These are phyloP conservation scores for Drosophila ohnishii DNA, from an alignment of 1,140 invertebrate species.

Conservation along the genomic window DNA sequence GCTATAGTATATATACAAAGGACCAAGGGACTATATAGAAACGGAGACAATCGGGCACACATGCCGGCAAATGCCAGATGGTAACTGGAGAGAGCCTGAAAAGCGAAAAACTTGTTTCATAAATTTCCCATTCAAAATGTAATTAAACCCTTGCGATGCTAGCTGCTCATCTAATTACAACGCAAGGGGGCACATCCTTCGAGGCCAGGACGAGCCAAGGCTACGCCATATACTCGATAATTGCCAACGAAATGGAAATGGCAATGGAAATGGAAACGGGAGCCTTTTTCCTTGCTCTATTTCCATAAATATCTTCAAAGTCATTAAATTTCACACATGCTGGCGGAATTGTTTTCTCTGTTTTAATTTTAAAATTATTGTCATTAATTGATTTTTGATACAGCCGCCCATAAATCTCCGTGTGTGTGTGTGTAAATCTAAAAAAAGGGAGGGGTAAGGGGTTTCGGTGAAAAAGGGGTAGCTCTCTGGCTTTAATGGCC, in stretches of 20 bases:
- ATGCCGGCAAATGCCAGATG: conserved; percentile 60
- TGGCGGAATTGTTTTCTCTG: conserved; percentile 65
- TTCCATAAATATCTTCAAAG: conserved; percentile 81
- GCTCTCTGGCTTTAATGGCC: conserved; percentile 46
- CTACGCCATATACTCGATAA: conserved; percentile 74
- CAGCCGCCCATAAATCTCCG: conserved; percentile 67
- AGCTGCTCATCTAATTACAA: conserved; percentile 76
- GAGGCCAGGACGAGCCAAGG: conserved; percentile 21
- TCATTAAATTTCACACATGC: conserved; percentile 82
- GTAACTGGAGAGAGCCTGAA: conserved; percentile 11
- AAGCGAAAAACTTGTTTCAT: conserved; percentile 78
- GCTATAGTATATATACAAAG: background rate
- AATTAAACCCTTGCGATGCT: conserved; percentile 75
- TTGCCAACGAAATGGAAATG: conserved; percentile 71
- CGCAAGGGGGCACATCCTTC: conserved; percentile 60
- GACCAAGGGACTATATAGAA: conserved; percentile 13
- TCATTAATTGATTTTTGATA: conserved; percentile 82
- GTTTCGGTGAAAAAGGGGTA: conserved; percentile 27
- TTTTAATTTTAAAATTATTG: conserved; percentile 81
- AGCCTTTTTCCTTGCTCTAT: conserved; percentile 27
- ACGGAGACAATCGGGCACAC: conserved; percentile 54
- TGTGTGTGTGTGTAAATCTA: conserved; percentile 50
- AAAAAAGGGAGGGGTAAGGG: conserved; percentile 9
- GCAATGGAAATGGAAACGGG: background rate
- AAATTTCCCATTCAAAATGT: conserved; percentile 81